phyloP scores from a whole-genome alignment of 2,888 invertebrate species.

The Epinotia ramella region DNA sequence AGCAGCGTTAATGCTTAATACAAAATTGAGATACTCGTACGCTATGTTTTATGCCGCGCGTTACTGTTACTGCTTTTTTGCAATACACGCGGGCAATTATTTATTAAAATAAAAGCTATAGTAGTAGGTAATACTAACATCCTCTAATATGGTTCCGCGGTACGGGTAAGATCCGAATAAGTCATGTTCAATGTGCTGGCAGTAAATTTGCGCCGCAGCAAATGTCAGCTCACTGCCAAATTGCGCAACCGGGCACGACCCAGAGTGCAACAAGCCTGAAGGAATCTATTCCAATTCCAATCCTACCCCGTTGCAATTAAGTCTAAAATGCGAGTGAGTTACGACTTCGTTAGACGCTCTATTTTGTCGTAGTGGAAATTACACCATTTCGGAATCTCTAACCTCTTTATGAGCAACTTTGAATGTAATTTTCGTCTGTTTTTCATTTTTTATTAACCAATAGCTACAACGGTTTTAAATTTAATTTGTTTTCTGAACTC shows the following conservation, averaged over 20 bases:
- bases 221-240: slow-evolving; percentile 42
- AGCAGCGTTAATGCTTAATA: too few relatives aligned
- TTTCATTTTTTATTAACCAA: neutral
- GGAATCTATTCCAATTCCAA: neutral
- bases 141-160: neutral
- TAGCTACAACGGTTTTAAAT: too few relatives aligned
- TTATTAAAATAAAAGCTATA: neutral
- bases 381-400: slow-evolving; percentile 15
- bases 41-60: too few relatives aligned
- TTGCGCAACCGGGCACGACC: slow-evolving; percentile 15
- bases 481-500: too few relatives aligned
- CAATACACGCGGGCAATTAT: too few relatives aligned
- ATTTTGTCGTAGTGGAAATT: slow-evolving; percentile 10
- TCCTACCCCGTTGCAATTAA: neutral
- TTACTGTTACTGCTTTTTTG: too few relatives aligned
- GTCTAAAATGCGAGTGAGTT: neutral
- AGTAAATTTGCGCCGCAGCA: slow-evolving; percentile 36
- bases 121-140: neutral
- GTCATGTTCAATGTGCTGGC: slow-evolving; percentile 29
- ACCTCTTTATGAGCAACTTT: slow-evolving; percentile 16
- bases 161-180: slow-evolving; percentile 22
- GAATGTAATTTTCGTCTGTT: slow-evolving; percentile 3
- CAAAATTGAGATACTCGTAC: too few relatives aligned
- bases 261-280: slow-evolving; percentile 1
- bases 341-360: neutral